Percentiles rank a stretch among this genome's conserved stretches.
These are phyloP conservation scores for Trichomycterus rosablanca DNA, from an alignment of 2,113 vertebrate species.

Conservation along the genomic window DNA sequence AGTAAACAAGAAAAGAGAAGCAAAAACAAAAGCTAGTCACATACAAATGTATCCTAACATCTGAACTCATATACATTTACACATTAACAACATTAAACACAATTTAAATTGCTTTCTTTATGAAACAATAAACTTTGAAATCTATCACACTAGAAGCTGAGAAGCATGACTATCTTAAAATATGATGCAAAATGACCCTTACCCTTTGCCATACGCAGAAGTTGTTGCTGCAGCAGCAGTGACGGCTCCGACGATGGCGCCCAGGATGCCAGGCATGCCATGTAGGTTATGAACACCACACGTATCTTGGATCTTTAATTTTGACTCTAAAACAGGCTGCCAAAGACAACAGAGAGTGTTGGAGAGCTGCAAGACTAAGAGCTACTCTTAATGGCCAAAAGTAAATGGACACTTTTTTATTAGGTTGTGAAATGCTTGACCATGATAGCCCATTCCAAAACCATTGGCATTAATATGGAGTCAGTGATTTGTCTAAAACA, in stretches of 20 bases:
- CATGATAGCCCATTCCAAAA: too few species aligned
- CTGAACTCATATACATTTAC: too few species aligned
- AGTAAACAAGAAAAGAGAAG: not conserved
- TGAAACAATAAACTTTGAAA: not conserved
- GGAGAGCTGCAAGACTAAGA: not conserved
- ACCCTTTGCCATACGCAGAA: slow-evolving; percentile 76
- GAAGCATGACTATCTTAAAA: too few species aligned
- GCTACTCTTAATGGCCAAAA: not conserved
- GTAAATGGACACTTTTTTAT: not conserved
- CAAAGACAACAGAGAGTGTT: not conserved
- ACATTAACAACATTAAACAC: too few species aligned
- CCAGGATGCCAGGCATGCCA: slow-evolving; percentile 84
- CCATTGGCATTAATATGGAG: too few species aligned
- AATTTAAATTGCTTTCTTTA: not conserved
- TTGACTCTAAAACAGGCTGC: slow-evolving; percentile 76
- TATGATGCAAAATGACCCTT: slow-evolving; percentile 36
- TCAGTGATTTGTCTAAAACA: too few species aligned
- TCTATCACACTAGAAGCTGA: not conserved
- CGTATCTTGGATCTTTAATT: slow-evolving; percentile 81
- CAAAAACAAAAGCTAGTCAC: not conserved
- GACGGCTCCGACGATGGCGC: slow-evolving; percentile 75
- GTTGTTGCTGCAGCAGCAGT: slow-evolving; percentile 64
- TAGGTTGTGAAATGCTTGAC: too few species aligned
- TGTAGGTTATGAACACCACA: slow-evolving; percentile 88
- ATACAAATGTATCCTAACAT: not conserved